Evolutionary conservation across 2,888 invertebrate genomes (phyloP).

Genomic region (Phyllotreta striolata): DNA sequence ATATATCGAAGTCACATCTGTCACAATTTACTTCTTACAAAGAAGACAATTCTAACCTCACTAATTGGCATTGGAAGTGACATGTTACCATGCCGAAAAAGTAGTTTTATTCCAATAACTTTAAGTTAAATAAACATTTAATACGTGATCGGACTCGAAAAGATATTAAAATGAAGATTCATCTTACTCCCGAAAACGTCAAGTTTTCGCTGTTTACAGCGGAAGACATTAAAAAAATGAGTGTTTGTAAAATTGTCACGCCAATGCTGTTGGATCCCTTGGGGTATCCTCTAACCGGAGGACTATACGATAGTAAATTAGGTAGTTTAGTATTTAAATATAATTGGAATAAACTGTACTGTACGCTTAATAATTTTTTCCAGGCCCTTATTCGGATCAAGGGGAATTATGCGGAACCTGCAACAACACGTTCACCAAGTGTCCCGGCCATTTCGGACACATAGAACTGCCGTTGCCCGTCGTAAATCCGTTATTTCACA

Average conservation of each 20-base stretch:
- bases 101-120: too few species aligned
- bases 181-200: constrained; percentile 52
- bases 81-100: too few species aligned
- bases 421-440: constrained; percentile 69
- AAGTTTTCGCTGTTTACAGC: constrained; percentile 77
- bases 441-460: constrained; percentile 95
- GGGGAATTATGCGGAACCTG: constrained; percentile 85
- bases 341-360: not conserved
- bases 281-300: constrained; percentile 82
- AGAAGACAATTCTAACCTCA: too few species aligned
- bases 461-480: constrained; percentile 89
- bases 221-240: constrained; percentile 80
- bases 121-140: too few species aligned
- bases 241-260: constrained; percentile 83
- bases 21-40: too few species aligned
- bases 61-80: too few species aligned
- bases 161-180: constrained; percentile 29
- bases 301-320: constrained; percentile 88
- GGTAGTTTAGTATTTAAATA: constrained; percentile 62
- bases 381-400: constrained; percentile 69
- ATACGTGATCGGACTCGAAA: too few species aligned
- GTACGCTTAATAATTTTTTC: constrained; percentile 18
- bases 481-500: constrained; percentile 89
- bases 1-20: too few species aligned
- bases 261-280: constrained; percentile 81